Evolutionary conservation across 2,797 vertebrate species (phyloP), one percentile per base, ranked within the genome.

Genomic region (Choloepus didactylus): DNA sequence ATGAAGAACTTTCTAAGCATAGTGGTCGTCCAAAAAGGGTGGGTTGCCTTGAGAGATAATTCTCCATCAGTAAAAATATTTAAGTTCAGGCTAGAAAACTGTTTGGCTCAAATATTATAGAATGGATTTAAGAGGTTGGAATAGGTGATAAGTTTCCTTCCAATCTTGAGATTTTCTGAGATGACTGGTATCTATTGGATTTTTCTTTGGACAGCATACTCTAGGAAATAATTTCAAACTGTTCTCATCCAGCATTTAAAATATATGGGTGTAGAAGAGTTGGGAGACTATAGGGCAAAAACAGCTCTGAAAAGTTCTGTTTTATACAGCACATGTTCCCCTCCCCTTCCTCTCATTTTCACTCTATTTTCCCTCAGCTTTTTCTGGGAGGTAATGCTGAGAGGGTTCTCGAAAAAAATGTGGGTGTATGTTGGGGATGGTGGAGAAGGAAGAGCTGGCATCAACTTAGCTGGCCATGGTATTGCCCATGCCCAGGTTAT

Each of bases 41-140:
- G 29, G 56, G 44, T 85, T 86, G 25, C 25, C 11, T 0, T 64
- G 46, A 35, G 41, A 84, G 19, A 67, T 3, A 12, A 23, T 51
- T 91, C 82, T 81, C 21, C 51, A 69, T 38, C 18, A 59, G 56
- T 51, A 94, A 90, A 88, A 76, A 59, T 84, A 81, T n/a, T 64
- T 25, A 72, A 35, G 19, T 2, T 25, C 23, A 60, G 11, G 1
- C 79, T 76, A 60, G 59, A 62, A 72, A 93, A 64, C 31, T 29
- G 14, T 79, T 51, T n/a, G 19, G 18, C 41, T 44, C 35, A 89
- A 86, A 62, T 80, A 15, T 85, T 62, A 87, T 31, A 60, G 44
- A 75, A 69, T n/a, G 21, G 3, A 51, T 31, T 60, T 73, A 41
- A 92, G 89, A 35, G 38, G 23, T 56, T 93, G 62, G 38, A 91